phyloP scores from a whole-genome alignment of 2,797 vertebrate species.

The Rhinichthys osculus region DNA sequence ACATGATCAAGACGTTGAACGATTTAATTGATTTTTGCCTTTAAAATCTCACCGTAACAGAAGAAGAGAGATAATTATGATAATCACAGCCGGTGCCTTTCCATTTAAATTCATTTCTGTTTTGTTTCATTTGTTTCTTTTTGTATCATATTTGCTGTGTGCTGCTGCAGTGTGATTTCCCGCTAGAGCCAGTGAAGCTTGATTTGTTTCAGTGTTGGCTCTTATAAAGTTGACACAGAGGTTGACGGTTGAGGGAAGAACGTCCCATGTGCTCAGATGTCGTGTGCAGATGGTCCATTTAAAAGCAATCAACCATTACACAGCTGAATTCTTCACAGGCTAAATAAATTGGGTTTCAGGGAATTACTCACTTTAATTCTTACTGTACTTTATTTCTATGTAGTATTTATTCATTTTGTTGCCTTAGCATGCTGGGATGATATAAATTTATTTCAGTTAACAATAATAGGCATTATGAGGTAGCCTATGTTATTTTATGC shows the following conservation, averaged over 20 bases:
- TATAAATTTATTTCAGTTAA: neutral
- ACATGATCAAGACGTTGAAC: neutral
- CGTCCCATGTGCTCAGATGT: conserved; percentile 27
- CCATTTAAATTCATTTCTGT: conserved; percentile 30
- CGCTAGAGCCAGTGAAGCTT: conserved; percentile 16
- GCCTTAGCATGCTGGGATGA: neutral
- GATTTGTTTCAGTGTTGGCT: conserved; percentile 3
- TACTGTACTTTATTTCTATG: neutral
- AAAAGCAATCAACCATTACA: conserved; percentile 23
- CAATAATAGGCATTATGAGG: neutral
- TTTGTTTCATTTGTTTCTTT: conserved; percentile 8
- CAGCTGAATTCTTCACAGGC: neutral
- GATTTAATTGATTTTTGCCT: neutral
- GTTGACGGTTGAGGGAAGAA: conserved; percentile 16
- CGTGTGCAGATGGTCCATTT: conserved; percentile 31
- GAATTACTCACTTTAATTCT: neutral
- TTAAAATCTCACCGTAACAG: conserved; percentile 56
- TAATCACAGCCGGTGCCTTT: conserved; percentile 45
- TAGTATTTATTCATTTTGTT: neutral
- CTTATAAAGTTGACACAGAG: conserved; percentile 15
- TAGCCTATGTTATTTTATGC: neutral
- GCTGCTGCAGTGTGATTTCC: neutral
- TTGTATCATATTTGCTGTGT: neutral
- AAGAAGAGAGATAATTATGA: conserved; percentile 50
- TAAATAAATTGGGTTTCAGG: neutral